Conservation (phyloP, 1,140 invertebrate genomes). For the Penaeus chinensis region DNA sequence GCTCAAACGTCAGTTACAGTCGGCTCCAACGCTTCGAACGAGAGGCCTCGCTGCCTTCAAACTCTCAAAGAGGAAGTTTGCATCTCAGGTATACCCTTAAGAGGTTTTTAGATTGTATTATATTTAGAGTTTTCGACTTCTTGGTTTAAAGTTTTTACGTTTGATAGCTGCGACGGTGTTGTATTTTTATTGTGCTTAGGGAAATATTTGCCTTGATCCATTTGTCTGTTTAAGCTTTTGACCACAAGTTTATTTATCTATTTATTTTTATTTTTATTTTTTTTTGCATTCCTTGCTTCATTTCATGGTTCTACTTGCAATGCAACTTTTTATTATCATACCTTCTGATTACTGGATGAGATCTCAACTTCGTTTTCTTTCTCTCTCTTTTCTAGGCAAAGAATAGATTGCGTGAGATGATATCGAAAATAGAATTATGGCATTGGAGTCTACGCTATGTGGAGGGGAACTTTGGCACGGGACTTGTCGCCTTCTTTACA, state of each 20-base stretch:
- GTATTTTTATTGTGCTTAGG: background rate
- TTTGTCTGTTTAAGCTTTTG: too few relatives aligned
- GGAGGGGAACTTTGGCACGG: slow-evolving; percentile 84
- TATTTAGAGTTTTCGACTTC: background rate
- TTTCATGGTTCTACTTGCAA: background rate
- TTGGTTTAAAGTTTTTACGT: background rate
- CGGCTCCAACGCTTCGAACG: slow-evolving; percentile 67
- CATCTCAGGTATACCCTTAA: slow-evolving; percentile 38
- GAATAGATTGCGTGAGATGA: slow-evolving; percentile 73
- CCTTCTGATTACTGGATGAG: background rate
- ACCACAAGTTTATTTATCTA: too few relatives aligned
- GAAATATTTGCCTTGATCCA: too few relatives aligned
- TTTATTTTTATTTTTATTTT: background rate
- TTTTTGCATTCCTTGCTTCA: background rate
- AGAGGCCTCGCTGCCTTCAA: slow-evolving; percentile 62
- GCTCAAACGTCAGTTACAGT: slow-evolving; percentile 81
- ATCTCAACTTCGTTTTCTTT: slow-evolving; percentile 14
- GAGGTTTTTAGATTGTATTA: background rate
- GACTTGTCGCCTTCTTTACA: slow-evolving; percentile 82
- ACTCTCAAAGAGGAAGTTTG: slow-evolving; percentile 58
- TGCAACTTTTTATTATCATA: background rate
- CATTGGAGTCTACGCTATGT: slow-evolving; percentile 78
- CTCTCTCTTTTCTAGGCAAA: slow-evolving; percentile 76
- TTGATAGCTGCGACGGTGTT: background rate
- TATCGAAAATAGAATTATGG: slow-evolving; percentile 80